Evolutionary conservation across 1,140 invertebrate species (phyloP), one percentile per base, ranked within the genome.

Genomic region (Scaptomyza hsui): DNA sequence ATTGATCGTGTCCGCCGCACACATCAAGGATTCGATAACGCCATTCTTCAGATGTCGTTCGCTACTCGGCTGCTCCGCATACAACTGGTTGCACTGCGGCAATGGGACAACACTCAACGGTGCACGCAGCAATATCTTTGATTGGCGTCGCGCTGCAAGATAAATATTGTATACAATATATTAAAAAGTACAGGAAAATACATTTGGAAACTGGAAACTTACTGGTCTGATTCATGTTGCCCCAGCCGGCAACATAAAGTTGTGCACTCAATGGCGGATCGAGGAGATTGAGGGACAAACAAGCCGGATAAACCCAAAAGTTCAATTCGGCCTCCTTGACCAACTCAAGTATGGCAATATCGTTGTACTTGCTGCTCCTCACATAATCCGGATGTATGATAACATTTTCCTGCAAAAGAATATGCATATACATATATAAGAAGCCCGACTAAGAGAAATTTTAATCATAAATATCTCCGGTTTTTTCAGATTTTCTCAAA

Each of bases 1-100:
- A 77, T 76, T 94, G 10, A 19, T 47, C 1, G 13, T 35, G 9
- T 94, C 94, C 0, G 92, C 92, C 0, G 94, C 94, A 63, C 94
- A 94, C 2, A 94, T 41, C 62, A 94, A 93, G 3, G 75, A 56
- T 0, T 47, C 41, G 2, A 64, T 69, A 2, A 91, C 60, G 18
- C 85, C 90, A 0, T 72, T 10, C 12, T 52, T 44, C 0, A 89
- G 55, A 7, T 48, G 29, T 4, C 64, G 26, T 0, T 21, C 10
- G 10, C 61, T 47, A 2, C 5, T 63, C 1, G 70, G 57, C 39
- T 62, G 74, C 42, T 61, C 59, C 3, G 42, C 16, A 64, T 47
- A 70, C 15, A 52, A 59, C 0, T 5, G 0, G 32, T 88, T 86
- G 48, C 90, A 91, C 42, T 61, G 44, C 0, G 21, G 12, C 26